Percentiles rank a stretch among this genome's conserved stretches.
Conservation (phyloP, 2,888 invertebrate species). For the Leptothorax acervorum region DNA sequence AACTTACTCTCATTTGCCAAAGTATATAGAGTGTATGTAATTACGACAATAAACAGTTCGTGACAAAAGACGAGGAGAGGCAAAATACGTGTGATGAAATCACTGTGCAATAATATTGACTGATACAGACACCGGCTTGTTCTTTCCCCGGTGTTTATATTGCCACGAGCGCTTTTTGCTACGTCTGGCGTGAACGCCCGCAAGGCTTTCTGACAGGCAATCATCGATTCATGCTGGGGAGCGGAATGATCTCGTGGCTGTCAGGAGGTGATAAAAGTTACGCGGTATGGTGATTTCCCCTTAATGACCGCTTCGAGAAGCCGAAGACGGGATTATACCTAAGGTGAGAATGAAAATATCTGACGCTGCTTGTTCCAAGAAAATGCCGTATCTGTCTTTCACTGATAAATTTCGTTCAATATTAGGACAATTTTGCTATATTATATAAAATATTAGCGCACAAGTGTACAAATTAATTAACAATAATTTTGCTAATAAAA, state of each 20-base stretch:
- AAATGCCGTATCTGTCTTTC: constrained; percentile 28
- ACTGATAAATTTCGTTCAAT: constrained; percentile 1
- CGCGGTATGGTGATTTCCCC: constrained; percentile 47
- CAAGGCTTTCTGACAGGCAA: constrained; percentile 59
- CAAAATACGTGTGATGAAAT: constrained; percentile 20
- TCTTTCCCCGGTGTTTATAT: constrained; percentile 36
- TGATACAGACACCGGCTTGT: constrained; percentile 23
- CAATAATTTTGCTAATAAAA: neutral
- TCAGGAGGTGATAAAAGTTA: constrained; percentile 56
- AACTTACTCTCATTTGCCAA: neutral
- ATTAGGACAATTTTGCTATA: neutral
- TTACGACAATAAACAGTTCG: constrained; percentile 35
- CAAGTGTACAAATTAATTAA: neutral
- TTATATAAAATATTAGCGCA: neutral
- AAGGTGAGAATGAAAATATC: constrained; percentile 42
- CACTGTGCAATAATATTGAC: constrained; percentile 56
- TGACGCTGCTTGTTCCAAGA: constrained; percentile 14
- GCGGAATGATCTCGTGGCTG: constrained; percentile 60
- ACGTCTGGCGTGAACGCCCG: constrained; percentile 56
- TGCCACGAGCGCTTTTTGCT: constrained; percentile 34
- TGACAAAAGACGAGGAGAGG: constrained; percentile 23
- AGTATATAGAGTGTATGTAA: neutral
- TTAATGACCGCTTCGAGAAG: constrained; percentile 17
- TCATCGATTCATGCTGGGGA: constrained; percentile 60
- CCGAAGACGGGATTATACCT: neutral